Evolutionary conservation across 2,888 invertebrate genomes (phyloP).

Genomic region (Meiosimyza platycephala): DNA sequence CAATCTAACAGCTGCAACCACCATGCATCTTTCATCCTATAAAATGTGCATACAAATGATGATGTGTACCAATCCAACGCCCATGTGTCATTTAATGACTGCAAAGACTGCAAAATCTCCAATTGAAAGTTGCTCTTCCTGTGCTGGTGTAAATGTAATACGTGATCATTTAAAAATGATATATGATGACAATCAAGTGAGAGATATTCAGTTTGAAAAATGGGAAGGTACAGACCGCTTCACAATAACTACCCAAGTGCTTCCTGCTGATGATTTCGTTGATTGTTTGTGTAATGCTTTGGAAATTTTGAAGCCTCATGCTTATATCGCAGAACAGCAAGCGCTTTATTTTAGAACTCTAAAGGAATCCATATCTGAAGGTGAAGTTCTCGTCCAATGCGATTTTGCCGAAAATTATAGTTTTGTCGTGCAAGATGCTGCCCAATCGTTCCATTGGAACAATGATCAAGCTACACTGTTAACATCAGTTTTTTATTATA

Average conservation of each 20-base stretch:
- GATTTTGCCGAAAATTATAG: constrained; percentile 29
- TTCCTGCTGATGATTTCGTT: background rate
- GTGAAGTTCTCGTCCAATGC: constrained; percentile 16
- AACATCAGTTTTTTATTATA: constrained; percentile 12
- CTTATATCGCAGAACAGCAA: constrained; percentile 17
- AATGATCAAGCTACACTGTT: constrained; percentile 22
- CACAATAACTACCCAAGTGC: constrained; percentile 24
- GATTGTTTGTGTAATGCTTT: background rate
- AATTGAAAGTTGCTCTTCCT: constrained; percentile 12
- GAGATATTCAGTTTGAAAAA: constrained; percentile 20
- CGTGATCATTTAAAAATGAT: constrained; percentile 19
- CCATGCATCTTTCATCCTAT: too few species aligned
- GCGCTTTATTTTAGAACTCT: background rate
- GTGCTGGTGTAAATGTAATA: constrained; percentile 7
- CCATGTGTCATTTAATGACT: too few species aligned
- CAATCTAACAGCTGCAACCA: too few species aligned
- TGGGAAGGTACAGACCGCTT: constrained; percentile 24
- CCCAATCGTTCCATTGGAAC: constrained; percentile 15
- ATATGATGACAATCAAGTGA: constrained; percentile 13
- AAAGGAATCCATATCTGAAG: constrained; percentile 23
- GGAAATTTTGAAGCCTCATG: constrained; percentile 16
- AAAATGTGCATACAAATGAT: constrained; percentile 10
- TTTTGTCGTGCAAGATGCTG: constrained; percentile 26
- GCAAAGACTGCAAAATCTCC: background rate
- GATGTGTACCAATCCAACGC: constrained; percentile 25